Evolutionary conservation across 1,140 invertebrate species (phyloP), one percentile per base, ranked within the genome.

Genomic region (Ips typographus): DNA sequence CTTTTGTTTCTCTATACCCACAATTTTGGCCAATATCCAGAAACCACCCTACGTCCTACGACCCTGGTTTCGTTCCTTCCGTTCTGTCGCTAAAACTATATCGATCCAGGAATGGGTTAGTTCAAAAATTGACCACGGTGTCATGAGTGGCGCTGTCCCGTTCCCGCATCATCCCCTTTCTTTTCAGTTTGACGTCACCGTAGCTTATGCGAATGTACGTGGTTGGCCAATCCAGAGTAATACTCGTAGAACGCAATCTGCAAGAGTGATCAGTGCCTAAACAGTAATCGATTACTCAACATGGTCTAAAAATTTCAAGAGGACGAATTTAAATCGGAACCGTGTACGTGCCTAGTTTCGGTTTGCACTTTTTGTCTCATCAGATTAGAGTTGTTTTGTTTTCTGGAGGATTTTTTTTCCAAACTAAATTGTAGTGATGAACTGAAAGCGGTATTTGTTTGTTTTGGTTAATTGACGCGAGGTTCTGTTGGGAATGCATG

Each of bases 131-230:
- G n/a, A 37, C n/a, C 42, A 62, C 40, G 6, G 59, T n/a, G 59
- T 22, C 62, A 36, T 40, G 37, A 42, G 22, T 4, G 44, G 39
- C 51, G 42, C 60, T 49, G 44, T 49, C 38, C 22, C 38, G 6
- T 43, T 4, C 8, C 55, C 41, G 55, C 56, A 53, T 53, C 65
- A 66, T 57, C 49, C 65, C 49, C 52, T 66, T 42, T 53, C 51
- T 37, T 66, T 66, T 38, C 65, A 66, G 65, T 58, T 66, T 66
- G 65, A 66, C 65, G 65, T 66, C 65, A 66, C 41, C 65, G 44
- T 51, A 8, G 42, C 40, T 38, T 36, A 51, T 52, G 53, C 65
- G 65, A 57, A 66, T 53, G 47, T 59, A 40, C 38, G 53, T 7
- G 36, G 5, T 5, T 37, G n/a, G 8, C 4, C n/a, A 5, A 39